Evolutionary conservation across 2,888 invertebrate species (phyloP), one percentile per base, ranked within the genome.

Genomic region (Clistopyga incitator): DNA sequence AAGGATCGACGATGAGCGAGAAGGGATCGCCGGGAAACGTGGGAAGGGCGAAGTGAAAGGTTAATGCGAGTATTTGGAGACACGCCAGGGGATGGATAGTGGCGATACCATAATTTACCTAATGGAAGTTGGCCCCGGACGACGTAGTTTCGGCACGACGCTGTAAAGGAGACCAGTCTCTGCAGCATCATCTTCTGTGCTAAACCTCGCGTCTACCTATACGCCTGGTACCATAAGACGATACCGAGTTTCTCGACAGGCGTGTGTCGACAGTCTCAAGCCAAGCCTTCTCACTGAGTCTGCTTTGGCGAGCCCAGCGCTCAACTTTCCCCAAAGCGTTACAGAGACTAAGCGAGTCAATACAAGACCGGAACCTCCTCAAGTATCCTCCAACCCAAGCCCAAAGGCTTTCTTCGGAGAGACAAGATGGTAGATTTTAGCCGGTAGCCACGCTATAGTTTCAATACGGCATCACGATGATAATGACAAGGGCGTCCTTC

Each of bases 51-150:
- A 45, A 67, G 29, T 29, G 25, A 29, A 25, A 77, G 77, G 77
- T 81, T 77, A 81, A 72, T 81, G 67, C 77, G 77, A 59, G 67
- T 77, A 72, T 81, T 81, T 77, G 81, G 81, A 77, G 77, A 77
- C 71, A 67, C 47, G 81, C 81, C 81, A 81, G 67, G 65, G 65
- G 65, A 77, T 77, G 77, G 59, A 72, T 71, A 77, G 71, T 77
- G 72, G 47, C 71, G 76, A 77, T 77, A 71, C 56, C 50, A 71
- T 72, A 68, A 77, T 67, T 81, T 72, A 56, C 56, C 77, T 77
- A 77, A 81, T 81, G 77, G 77, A 81, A 81, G 77, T 81, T 77
- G 77, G 72, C 65, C 61, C 65, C 61, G 68, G 29, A 72, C 65
- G 71, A 65, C 20, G 65, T 64, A 81, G 70, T 76, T 81, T 54